Base-by-base conservation (phyloP, 2,888 invertebrate species). In the Pyrocoelia pectoralis region DNA sequence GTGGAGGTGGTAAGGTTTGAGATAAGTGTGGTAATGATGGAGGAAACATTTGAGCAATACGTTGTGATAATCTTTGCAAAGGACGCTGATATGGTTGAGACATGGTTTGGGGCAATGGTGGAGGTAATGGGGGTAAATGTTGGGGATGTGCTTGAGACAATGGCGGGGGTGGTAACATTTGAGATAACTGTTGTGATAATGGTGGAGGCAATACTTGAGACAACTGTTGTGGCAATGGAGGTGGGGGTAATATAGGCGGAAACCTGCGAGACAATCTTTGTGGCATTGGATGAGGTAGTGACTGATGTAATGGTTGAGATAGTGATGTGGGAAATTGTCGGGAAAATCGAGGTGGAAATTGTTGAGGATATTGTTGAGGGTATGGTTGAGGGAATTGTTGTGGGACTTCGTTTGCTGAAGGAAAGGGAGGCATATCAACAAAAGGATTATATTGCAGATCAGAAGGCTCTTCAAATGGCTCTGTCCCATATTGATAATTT, bases 381-480 rank as follows among this genome's bases (percentile, higher is more conserved):
- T 24, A 24, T 24, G 24, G 24, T 24, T 24, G 24, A 24, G 24
- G 6, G 6, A 24, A 24, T 24, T 14, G 19, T 24, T 24, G 24
- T 24, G 3, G 24, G 6, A 6, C 4, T 24, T 24, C 24, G 6
- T 24, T 24, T 24, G 24, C 6, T 5, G 24, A 24, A 24, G 24
- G 24, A 29, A 65, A 61, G 10, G 43, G 17, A 10, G 52, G 33
- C 18, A 65, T 24, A 33, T 65, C 65, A 48, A 61, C 41, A 48
- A 59, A 59, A 1, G 59, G 46, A 53, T 48, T 53, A 19, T 52
- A 59, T 19, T 28, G 54, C 1, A 49, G 10, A 40, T 62, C 57
- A 12, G 41, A 48, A 8, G 63, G 56, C 40, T 64, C 63, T 46
- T 56, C 53, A 41, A 65, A 65, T n/a, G 65, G 56, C 49, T 65